Base-by-base conservation (phyloP, 2,888 invertebrate species). In the Dynastes tityus region DNA sequence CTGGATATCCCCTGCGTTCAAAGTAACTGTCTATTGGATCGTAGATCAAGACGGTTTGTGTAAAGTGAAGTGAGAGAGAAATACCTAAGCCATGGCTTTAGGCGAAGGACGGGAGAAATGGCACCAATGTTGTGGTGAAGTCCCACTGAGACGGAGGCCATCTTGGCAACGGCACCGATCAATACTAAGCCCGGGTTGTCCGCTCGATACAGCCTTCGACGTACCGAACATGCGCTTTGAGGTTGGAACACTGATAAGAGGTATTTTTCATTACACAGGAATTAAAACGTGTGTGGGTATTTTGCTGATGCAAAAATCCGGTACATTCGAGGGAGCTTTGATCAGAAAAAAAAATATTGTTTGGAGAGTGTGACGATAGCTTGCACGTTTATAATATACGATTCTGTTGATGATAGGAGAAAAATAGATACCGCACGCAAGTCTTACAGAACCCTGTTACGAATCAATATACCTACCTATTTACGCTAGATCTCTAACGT, bases 61-160 rank as follows among this genome's bases (percentile, higher is more conserved):
- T 75, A 75, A 73, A 81, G 81, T 80, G 80, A 70, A 78, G 82
- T 78, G 78, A 78, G 79, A 80, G 77, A 80, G 80, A 80, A 76
- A 75, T 53, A 71, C 76, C n/a, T 53, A 51, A 58, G 53, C 63
- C 58, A 8, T 67, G 53, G 53, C 29, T 65, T 51, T 40, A 84
- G 84, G 84, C 84, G 83, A 84, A 83, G 83, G 84, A 82, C 79
- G 78, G 84, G 84, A 84, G 85, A 85, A 84, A 84, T 84, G 84
- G 83, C 85, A 85, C 87, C 88, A 87, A 87, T 87, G 86, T 86
- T 85, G 85, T 87, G 84, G 80, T 81, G 82, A 82, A 81, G 84
- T 81, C 82, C 83, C 83, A 80, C 73, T 82, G 84, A 85, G 87
- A 85, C 86, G 87, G 86, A 85, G 84, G 88, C 88, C 88, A 88